Evolutionary conservation across 2,888 invertebrate species (phyloP).

Genomic region (Resseliella maxima): DNA sequence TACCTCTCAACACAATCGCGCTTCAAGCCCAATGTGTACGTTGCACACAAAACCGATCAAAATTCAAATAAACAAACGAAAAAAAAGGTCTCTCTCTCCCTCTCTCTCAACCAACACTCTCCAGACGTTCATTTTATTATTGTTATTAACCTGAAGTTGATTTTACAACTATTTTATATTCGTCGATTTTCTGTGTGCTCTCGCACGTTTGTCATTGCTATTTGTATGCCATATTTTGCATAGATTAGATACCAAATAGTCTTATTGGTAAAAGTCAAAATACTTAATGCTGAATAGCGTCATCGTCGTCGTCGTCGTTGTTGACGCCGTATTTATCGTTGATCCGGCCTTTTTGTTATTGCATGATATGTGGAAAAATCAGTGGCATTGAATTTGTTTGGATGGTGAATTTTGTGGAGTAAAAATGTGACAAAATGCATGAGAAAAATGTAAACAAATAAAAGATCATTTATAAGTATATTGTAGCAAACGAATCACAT

Average conservation of each 20-base stretch:
- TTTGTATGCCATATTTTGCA: slow-evolving; percentile 34
- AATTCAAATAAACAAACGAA: neutral
- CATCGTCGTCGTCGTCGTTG: neutral
- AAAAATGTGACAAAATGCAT: slow-evolving; percentile 31
- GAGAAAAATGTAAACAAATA: neutral
- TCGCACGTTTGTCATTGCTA: slow-evolving; percentile 33
- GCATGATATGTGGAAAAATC: too few species aligned
- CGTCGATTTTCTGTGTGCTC: neutral
- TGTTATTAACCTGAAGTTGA: slow-evolving; percentile 43
- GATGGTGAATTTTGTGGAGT: neutral
- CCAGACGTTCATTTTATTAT: neutral
- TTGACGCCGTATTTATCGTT: too few species aligned
- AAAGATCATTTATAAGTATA: neutral
- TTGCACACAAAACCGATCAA: neutral
- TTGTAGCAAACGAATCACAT: neutral
- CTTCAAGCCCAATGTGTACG: slow-evolving; percentile 8
- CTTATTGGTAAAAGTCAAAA: neutral
- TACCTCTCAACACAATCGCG: slow-evolving; percentile 30
- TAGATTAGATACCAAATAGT: slow-evolving; percentile 2
- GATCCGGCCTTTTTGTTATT: too few species aligned
- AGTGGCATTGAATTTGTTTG: slow-evolving; percentile 18
- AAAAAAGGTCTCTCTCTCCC: too few species aligned
- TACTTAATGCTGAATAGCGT: neutral
- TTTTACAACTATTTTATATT: neutral
- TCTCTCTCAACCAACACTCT: neutral